These are phyloP conservation scores for Protomyctophum bolini DNA, from an alignment of 2,113 vertebrate genomes.

Conservation along the genomic window DNA sequence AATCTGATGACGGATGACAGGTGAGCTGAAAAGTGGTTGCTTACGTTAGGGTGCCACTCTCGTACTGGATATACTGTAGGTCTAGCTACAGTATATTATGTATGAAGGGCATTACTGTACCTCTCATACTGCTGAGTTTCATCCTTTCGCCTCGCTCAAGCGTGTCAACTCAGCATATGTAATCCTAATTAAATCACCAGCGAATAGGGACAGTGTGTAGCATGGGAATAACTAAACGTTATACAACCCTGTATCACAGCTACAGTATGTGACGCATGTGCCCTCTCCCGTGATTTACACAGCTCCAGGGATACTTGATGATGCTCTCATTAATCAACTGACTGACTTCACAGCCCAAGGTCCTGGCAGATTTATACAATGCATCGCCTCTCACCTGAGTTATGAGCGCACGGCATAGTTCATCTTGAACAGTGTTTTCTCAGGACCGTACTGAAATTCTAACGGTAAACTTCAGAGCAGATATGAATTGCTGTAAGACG, in stretches of 20 bases:
- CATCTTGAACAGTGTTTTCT: neutral
- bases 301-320: neutral
- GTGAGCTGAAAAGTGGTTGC: slow-evolving; percentile 2
- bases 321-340: slow-evolving; percentile 8
- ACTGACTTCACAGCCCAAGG: neutral
- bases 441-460: neutral
- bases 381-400: neutral
- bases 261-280: neutral
- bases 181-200: no score
- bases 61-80: no score
- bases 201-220: no score
- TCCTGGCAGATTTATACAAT: neutral
- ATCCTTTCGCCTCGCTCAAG: neutral
- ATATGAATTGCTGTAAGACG: neutral
- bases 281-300: neutral
- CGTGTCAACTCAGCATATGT: neutral
- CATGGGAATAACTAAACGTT: no score
- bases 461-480: neutral
- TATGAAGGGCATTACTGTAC: slow-evolving; percentile 4
- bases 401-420: neutral
- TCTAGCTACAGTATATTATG: no score
- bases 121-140: slow-evolving; percentile 5
- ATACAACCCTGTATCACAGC: neutral
- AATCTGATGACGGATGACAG: neutral
- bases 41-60: neutral